A percentile compares a stretch with the other conserved stretches of the same genome.
These are phyloP conservation scores for Hyperopisus bebe DNA, from an alignment of 2,113 vertebrate genomes.

Conservation along the genomic window DNA sequence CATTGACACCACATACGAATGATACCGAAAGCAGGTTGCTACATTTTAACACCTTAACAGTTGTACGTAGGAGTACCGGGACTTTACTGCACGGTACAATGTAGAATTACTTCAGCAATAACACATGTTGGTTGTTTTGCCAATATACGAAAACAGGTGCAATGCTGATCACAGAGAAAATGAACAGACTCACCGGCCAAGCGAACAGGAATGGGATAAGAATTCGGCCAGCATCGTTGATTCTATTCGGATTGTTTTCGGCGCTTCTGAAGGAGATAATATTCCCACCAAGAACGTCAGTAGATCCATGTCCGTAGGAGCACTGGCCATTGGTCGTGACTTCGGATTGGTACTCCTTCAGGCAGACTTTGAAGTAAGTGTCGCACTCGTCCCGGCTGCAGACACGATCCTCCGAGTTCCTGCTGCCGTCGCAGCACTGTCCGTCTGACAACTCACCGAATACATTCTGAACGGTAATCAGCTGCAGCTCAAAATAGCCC, in stretches of 20 bases:
- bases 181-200: conserved; percentile 80
- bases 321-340: conserved; percentile 70
- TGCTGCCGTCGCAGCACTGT: conserved; percentile 85
- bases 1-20: background rate
- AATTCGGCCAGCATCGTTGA: conserved; percentile 70
- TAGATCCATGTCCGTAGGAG: conserved; percentile 79
- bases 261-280: conserved; percentile 75
- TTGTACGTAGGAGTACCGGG: background rate
- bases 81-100: background rate
- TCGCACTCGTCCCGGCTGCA: conserved; percentile 90
- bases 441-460: conserved; percentile 88
- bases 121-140: background rate
- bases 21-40: background rate
- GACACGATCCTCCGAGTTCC: conserved; percentile 69
- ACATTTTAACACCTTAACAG: background rate
- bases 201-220: conserved; percentile 88
- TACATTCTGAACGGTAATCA: conserved; percentile 86
- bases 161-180: background rate
- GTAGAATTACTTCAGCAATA: background rate
- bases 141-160: background rate
- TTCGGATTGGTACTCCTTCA: conserved; percentile 92
- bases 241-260: conserved; percentile 58
- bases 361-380: conserved; percentile 86
- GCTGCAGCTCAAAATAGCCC: conserved; percentile 96
- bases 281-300: conserved; percentile 91